phyloP scores from a whole-genome alignment of 2,888 invertebrate genomes.

The Sinhomidia bicolor region DNA sequence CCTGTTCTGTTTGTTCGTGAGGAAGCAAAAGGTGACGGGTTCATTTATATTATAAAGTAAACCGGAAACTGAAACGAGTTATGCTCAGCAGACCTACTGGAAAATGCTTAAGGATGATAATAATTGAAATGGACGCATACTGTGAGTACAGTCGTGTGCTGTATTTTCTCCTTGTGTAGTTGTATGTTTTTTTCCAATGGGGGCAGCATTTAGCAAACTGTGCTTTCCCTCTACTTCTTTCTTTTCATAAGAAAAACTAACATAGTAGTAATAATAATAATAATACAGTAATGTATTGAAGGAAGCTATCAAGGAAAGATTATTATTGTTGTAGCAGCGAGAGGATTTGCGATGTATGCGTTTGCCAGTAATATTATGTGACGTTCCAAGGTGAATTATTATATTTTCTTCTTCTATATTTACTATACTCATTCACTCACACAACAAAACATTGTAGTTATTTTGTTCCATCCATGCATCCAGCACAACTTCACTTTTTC shows the following conservation, averaged over 20 bases:
- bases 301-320: slow-evolving; percentile 43
- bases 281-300: background rate
- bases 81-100: background rate
- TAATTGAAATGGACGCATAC: slow-evolving; percentile 1
- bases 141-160: background rate
- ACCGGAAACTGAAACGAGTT: slow-evolving; percentile 7
- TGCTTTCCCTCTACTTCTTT: background rate
- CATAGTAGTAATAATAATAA: background rate
- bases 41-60: slow-evolving; percentile 29
- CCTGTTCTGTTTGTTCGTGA: slow-evolving; percentile 14
- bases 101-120: background rate
- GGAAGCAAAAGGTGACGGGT: slow-evolving; percentile 13
- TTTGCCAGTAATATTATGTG: background rate
- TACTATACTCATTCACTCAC: background rate
- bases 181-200: background rate
- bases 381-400: slow-evolving; percentile 66
- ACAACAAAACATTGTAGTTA: background rate
- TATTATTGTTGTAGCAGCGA: slow-evolving; percentile 45
- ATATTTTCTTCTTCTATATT: slow-evolving; percentile 49
- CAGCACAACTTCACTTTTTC: slow-evolving; percentile 26
- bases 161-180: background rate
- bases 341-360: slow-evolving; percentile 29
- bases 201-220: background rate
- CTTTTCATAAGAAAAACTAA: background rate
- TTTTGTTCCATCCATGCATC: background rate